Percentiles rank a stretch among this genome's conserved stretches.
Evolutionary conservation across 2,113 vertebrate species (phyloP).

Genomic region (Cygnus buccinator): DNA sequence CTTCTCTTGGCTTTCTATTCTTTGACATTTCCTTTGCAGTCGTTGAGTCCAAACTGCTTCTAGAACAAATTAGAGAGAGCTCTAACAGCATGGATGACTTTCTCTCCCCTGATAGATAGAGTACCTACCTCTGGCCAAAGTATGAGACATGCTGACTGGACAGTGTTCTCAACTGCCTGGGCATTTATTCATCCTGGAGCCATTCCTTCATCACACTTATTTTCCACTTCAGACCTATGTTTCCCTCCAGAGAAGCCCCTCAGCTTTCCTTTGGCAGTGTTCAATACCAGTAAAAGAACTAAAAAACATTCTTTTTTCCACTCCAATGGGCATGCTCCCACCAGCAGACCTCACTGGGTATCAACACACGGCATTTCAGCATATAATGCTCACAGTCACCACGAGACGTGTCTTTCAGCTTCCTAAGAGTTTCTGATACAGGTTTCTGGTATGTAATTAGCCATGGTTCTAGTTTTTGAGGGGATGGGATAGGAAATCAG

Average conservation of each 20-base stretch:
- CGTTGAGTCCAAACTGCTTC: conserved; percentile 15
- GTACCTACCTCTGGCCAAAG: conserved; percentile 14
- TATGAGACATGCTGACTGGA: background rate
- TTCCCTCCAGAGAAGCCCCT: background rate
- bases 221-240: background rate
- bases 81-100: conserved; percentile 3
- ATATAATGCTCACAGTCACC: background rate
- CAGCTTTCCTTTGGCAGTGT: background rate
- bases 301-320: background rate
- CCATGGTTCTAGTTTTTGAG: background rate
- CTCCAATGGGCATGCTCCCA: background rate
- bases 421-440: background rate
- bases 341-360: background rate
- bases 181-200: background rate
- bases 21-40: conserved; percentile 52
- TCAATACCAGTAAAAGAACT: background rate
- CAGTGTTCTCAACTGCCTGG: background rate
- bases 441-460: background rate
- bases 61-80: conserved; percentile 23
- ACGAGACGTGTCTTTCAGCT: background rate
- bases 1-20: conserved; percentile 45
- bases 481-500: background rate
- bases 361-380: background rate
- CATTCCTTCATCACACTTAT: background rate
- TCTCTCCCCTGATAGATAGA: background rate